Evolutionary conservation across 1,140 invertebrate species (phyloP), one percentile per base, ranked within the genome.

Genomic region (Ylistrum balloti): DNA sequence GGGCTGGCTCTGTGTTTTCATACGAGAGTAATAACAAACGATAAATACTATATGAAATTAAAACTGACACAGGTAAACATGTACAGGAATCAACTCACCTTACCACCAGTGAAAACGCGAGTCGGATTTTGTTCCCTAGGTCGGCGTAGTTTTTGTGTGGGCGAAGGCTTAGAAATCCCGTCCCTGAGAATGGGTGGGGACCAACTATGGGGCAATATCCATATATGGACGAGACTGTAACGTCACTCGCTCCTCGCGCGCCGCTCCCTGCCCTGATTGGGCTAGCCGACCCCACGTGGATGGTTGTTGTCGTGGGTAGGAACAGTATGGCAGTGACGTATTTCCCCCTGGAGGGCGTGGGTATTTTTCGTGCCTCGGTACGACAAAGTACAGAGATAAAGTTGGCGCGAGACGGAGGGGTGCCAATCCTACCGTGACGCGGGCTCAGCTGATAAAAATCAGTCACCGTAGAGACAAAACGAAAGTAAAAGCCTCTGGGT

Each of bases 161-260:
- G 85, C 33, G 86, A 33, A n/a, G 33, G 33, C 33, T 33, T 34
- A 86, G 15, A 89, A 85, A 33, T 90, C 93, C 93, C 92, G 93
- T 91, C 93, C 93, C 93, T 92, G 45, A 89, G 88, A 91, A 88
- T 93, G 93, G 93, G 93, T 93, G 93, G 93, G 93, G 93, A 92
- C 38, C 56, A 88, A 34, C 86, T 34, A 35, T 38, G 85, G 90
- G 92, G 90, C 90, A 92, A 93, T 93, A 89, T 92, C 93, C 93
- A 93, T 92, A 94, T 93, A 93, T 92, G 93, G 93, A 85, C 85
- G 33, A 89, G 91, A 85, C 86, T 91, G 86, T 89, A 90, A 93
- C 92, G 92, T 93, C 92, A 93, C 56, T 45, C 88, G 48, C 90
- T 92, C 90, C 91, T 92, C 91, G 88, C 90, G 92, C 91, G 93